Conservation (phyloP, 2,888 invertebrate genomes). For the Thymelicus sylvestris region DNA sequence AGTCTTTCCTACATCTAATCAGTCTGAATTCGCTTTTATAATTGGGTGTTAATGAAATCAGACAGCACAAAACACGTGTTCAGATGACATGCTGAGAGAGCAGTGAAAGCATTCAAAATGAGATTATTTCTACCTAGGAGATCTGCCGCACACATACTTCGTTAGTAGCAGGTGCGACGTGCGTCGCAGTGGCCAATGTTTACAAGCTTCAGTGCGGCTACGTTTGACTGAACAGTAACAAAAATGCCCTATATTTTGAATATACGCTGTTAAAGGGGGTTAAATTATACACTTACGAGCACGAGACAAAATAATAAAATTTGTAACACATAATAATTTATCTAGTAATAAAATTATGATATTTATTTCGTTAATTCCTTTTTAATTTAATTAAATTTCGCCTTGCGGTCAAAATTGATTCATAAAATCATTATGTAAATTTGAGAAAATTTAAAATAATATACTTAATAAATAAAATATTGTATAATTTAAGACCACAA, state of each 20-base stretch:
- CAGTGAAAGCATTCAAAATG: constrained; percentile 42
- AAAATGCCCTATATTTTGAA: constrained; percentile 17
- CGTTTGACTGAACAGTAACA: constrained; percentile 30
- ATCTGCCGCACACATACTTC: constrained; percentile 19
- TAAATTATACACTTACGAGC: neutral
- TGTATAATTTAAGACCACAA: no score
- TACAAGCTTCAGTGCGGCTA: constrained; percentile 30
- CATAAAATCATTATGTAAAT: no score
- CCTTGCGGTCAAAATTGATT: no score
- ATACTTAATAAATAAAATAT: no score
- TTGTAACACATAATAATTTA: no score
- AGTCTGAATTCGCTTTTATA: neutral
- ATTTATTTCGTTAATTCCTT: no score
- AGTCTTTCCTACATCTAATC: neutral
- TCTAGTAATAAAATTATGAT: no score
- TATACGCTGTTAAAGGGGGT: constrained; percentile 42
- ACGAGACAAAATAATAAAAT: no score
- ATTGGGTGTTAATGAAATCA: constrained; percentile 35
- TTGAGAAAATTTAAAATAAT: no score
- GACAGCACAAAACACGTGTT: constrained; percentile 43
- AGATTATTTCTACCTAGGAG: constrained; percentile 47
- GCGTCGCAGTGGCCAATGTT: constrained; percentile 26
- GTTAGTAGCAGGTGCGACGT: constrained; percentile 38
- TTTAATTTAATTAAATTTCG: no score
- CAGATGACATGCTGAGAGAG: constrained; percentile 15